phyloP scores from a whole-genome alignment of 2,797 vertebrate genomes.

The Miichthys miiuy region DNA sequence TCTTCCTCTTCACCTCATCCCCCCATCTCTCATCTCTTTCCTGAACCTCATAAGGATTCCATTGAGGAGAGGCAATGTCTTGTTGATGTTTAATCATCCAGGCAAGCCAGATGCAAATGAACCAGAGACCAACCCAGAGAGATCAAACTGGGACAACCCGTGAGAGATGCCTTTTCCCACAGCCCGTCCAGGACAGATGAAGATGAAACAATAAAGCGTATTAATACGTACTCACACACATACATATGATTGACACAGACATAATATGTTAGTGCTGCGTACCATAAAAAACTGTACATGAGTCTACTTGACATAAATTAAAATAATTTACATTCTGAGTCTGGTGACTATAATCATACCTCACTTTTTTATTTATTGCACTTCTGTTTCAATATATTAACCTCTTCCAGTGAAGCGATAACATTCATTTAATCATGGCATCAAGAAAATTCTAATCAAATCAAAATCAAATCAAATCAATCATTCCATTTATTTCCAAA shows the following conservation, averaged over 20 bases:
- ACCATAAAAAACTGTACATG: no score
- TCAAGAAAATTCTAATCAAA: background rate
- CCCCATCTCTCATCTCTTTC: constrained; percentile 36
- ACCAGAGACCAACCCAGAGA: constrained; percentile 43
- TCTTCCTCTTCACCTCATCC: constrained; percentile 57
- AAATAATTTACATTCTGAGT: background rate
- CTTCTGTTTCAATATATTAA: background rate
- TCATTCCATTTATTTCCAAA: background rate
- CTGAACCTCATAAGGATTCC: constrained; percentile 67
- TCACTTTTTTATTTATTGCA: background rate
- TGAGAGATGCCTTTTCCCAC: constrained; percentile 1
- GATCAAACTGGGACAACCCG: constrained; percentile 56
- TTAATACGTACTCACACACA: background rate
- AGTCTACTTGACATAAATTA: background rate
- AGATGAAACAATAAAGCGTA: background rate
- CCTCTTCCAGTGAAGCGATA: background rate
- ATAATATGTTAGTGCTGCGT: background rate
- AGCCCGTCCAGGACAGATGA: constrained; percentile 29
- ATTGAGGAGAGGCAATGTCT: constrained; percentile 53
- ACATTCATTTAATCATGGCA: background rate
- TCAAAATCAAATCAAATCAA: no score
- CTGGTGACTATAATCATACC: background rate
- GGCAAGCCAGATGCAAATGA: constrained; percentile 71
- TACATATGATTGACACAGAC: background rate
- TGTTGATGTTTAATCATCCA: constrained; percentile 67